Percentiles rank a stretch among this genome's conserved stretches.
phyloP scores from a whole-genome alignment of 2,113 vertebrate species.

The Corvus hawaiiensis region DNA sequence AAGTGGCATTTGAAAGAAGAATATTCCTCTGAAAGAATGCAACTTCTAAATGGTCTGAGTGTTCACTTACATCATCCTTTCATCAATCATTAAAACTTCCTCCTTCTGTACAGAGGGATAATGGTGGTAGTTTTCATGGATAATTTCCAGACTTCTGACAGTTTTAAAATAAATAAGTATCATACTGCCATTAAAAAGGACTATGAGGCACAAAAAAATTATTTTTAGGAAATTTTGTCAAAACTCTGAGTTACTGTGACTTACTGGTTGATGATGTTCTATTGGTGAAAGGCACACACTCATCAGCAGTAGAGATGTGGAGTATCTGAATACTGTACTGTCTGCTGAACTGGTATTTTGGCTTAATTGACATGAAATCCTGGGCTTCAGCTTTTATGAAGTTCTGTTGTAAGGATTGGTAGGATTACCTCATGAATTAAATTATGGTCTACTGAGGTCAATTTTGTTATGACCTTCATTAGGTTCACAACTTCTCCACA shows the following conservation, averaged over 20 bases:
- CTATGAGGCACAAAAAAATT: background rate
- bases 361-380: background rate
- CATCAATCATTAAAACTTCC: background rate
- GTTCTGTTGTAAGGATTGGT: background rate
- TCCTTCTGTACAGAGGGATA: background rate
- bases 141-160: background rate
- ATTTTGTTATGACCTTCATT: background rate
- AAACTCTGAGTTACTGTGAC: background rate
- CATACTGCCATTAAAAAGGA: background rate
- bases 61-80: background rate
- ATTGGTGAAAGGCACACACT: background rate
- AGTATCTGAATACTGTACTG: background rate
- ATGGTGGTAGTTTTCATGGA: background rate
- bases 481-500: background rate
- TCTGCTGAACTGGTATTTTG: background rate
- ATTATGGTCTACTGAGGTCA: background rate
- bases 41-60: background rate
- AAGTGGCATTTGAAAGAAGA: background rate
- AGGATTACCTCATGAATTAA: background rate
- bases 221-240: background rate
- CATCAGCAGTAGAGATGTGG: background rate
- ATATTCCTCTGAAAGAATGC: background rate
- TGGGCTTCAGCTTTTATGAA: background rate
- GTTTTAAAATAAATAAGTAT: background rate
- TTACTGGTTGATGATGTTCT: background rate